Base-by-base conservation (phyloP, 2,797 vertebrate species). In the Crenuchus spilurus region DNA sequence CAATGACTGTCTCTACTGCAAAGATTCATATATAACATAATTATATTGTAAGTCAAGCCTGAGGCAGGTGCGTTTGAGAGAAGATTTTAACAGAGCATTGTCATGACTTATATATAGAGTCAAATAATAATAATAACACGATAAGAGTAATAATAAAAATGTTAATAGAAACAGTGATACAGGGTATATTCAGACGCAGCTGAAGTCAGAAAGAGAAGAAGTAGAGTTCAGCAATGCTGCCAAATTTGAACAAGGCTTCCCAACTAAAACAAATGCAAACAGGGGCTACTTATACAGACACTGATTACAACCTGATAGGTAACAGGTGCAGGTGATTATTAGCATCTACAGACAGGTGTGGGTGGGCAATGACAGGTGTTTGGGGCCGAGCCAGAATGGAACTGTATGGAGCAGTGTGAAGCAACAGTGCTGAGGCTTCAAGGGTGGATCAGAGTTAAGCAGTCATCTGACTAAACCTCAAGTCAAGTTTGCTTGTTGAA, bases 311-410 rank as follows among this genome's bases (percentile, higher is more conserved):
- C 14, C 13, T 55, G 28, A 55, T 14, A 18, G 28, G 52, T 7
- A 55, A 55, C 52, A 55, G 52, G 52, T 55, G 52, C 52, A 31
- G 52, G 52, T 31, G 28, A 55, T 55, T 30, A 55, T 55, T 55
- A 55, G 52, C 52, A 30, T 8, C 28, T 55, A 31, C 16, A n/a
- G 52, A n/a, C 52, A 55, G 14, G 16, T 31, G 52, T 31, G 52
- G 28, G 26, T 31, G 52, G 52, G 28, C 3, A 7, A 31, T 22
- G 28, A 55, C 52, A 55, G 52, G 26, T 55, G 52, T 55, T 31
- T 30, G 28, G 28, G n/a, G 16, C 7, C 28, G 10, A 55, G 52
- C 52, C 52, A 31, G 2, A 31, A 55, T 18, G 22, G 14, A 55
- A 7, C 14, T 7, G 24, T 55, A 0, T 1, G 4, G 26, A 31